Evolutionary conservation across 2,113 vertebrate genomes (phyloP).

Genomic region (Rhinoptilus africanus): DNA sequence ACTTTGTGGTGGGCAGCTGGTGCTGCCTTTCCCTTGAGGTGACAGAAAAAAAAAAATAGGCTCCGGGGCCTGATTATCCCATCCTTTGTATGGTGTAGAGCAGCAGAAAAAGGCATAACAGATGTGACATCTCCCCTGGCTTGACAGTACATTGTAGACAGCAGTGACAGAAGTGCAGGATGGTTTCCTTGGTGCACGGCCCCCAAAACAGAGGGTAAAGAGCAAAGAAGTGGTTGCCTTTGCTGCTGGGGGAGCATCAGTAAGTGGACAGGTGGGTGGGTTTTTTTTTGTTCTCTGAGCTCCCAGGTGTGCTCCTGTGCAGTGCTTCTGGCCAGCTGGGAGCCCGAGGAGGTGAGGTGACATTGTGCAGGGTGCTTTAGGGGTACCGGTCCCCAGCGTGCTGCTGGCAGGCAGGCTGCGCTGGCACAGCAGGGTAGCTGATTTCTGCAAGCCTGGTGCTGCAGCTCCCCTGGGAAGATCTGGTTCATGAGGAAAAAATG

Average conservation of each 20-base stretch:
- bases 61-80: not conserved
- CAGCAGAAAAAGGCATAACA: not conserved
- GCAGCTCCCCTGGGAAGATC: not conserved
- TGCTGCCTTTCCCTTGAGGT: conserved; percentile 6
- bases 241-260: not conserved
- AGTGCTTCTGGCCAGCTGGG: not conserved
- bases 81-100: not conserved
- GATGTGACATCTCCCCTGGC: not conserved
- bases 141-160: not conserved
- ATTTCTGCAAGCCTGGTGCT: not conserved
- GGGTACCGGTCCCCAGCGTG: rapidly evolving
- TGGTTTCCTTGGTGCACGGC: not conserved
- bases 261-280: not conserved
- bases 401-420: not conserved
- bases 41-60: not conserved
- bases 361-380: rapidly evolving
- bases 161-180: not conserved
- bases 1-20: conserved; percentile 14
- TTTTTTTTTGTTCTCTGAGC: not conserved
- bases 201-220: not conserved
- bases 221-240: not conserved
- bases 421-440: not conserved
- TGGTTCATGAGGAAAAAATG: not conserved
- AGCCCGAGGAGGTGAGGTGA: not conserved
- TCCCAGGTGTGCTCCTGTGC: not conserved